phyloP scores from a whole-genome alignment of 1,140 invertebrate genomes.

The Apolygus lucorum region DNA sequence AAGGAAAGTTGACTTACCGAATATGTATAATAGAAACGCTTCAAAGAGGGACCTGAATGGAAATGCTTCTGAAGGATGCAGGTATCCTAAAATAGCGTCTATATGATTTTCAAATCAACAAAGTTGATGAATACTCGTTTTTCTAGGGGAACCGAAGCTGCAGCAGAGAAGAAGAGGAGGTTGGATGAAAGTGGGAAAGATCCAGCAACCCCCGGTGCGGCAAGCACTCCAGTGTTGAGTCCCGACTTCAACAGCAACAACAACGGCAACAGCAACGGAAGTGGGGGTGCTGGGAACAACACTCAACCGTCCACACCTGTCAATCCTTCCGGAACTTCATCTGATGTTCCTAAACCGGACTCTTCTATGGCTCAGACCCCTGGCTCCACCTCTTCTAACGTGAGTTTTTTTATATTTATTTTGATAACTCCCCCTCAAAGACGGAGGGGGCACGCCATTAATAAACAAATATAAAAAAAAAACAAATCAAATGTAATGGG shows the following conservation, averaged over 20 bases:
- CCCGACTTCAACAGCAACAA: background rate
- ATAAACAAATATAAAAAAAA: no score
- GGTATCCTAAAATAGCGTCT: no score
- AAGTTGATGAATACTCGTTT: no score
- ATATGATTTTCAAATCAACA: no score
- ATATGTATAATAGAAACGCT: no score
- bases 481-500: no score
- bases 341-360: background rate
- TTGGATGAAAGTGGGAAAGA: constrained; percentile 13
- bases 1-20: no score
- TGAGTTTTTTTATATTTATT: background rate
- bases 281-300: background rate
- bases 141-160: constrained; percentile 18
- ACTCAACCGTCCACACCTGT: background rate
- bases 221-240: background rate
- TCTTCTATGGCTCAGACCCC: background rate
- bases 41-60: no score
- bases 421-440: background rate
- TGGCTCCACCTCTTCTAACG: background rate
- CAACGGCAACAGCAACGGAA: background rate
- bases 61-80: no score
- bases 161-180: constrained; percentile 25
- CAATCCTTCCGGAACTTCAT: background rate
- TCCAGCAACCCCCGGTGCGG: constrained; percentile 5
- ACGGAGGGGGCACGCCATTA: no score